Percentiles rank a stretch among this genome's conserved stretches.
These are phyloP conservation scores for Neoseiulus cucumeris DNA, from an alignment of 1,140 invertebrate genomes.

Conservation along the genomic window DNA sequence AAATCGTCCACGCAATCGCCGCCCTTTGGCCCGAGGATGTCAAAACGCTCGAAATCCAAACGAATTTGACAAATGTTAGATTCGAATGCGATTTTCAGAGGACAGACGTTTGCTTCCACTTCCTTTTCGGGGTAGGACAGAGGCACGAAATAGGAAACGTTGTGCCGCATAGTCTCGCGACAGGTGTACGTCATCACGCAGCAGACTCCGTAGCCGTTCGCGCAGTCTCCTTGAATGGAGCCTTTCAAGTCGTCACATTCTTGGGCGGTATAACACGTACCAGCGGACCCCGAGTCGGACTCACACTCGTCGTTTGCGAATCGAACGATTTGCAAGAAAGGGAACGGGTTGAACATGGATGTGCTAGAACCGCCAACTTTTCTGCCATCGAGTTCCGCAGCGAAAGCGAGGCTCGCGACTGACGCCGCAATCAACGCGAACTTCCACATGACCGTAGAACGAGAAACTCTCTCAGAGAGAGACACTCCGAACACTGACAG, in stretches of 20 bases:
- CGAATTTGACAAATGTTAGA: slow-evolving; percentile 37
- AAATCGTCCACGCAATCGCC: slow-evolving; percentile 48
- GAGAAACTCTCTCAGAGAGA: too few relatives aligned
- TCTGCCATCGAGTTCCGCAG: too few relatives aligned
- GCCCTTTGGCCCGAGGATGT: slow-evolving; percentile 34
- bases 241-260: slow-evolving; percentile 20
- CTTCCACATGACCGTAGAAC: too few relatives aligned
- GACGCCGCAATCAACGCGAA: too few relatives aligned
- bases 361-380: too few relatives aligned
- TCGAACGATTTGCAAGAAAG: slow-evolving; percentile 43
- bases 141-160: slow-evolving; percentile 59
- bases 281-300: slow-evolving; percentile 33
- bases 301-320: slow-evolving; percentile 42
- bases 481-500: too few relatives aligned
- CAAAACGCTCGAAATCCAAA: slow-evolving; percentile 49
- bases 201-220: slow-evolving; percentile 22
- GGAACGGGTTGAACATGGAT: background rate
- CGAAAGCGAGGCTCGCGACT: too few relatives aligned
- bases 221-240: slow-evolving; percentile 18
- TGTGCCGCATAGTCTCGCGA: slow-evolving; percentile 47
- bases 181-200: slow-evolving; percentile 38
- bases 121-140: slow-evolving; percentile 50
- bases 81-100: too few relatives aligned
- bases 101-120: too few relatives aligned
- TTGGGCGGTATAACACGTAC: slow-evolving; percentile 38